phyloP scores from a whole-genome alignment of 2,888 invertebrate species.

The Diplazon laetatorius region DNA sequence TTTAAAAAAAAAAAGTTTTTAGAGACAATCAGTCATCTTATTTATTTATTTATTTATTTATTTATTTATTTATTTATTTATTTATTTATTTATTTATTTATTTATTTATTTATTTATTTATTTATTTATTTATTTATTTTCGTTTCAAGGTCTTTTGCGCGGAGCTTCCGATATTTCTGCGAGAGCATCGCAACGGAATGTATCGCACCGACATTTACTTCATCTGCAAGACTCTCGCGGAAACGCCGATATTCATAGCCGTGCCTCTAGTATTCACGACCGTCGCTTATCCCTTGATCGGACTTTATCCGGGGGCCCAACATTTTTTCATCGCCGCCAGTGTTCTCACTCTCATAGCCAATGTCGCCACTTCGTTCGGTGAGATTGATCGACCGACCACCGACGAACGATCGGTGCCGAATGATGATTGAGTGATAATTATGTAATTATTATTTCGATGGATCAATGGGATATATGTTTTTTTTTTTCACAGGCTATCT shows the following conservation, averaged over 20 bases:
- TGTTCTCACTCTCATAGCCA: constrained; percentile 92
- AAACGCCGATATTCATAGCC: constrained; percentile 92
- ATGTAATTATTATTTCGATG: background rate
- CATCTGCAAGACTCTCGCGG: constrained; percentile 94
- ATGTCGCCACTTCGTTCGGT: constrained; percentile 95
- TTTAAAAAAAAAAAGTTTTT: no score
- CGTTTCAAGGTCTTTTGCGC: constrained; percentile 93
- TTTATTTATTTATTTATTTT: no score
- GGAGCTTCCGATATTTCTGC: constrained; percentile 93
- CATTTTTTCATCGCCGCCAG: constrained; percentile 90
- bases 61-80: no score
- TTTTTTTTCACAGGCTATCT: constrained; percentile 90
- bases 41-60: no score
- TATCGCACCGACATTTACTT: constrained; percentile 96
- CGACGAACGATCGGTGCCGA: no score
- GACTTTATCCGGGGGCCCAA: constrained; percentile 88
- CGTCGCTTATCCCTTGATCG: constrained; percentile 95
- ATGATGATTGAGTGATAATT: background rate
- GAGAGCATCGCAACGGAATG: constrained; percentile 95
- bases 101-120: background rate
- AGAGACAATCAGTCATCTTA: no score
- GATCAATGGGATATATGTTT: background rate
- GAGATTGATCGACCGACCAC: no score
- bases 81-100: no score
- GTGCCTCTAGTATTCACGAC: constrained; percentile 92